Base-by-base conservation (phyloP, 2,888 invertebrate species). In the Epinotia bilunana region DNA sequence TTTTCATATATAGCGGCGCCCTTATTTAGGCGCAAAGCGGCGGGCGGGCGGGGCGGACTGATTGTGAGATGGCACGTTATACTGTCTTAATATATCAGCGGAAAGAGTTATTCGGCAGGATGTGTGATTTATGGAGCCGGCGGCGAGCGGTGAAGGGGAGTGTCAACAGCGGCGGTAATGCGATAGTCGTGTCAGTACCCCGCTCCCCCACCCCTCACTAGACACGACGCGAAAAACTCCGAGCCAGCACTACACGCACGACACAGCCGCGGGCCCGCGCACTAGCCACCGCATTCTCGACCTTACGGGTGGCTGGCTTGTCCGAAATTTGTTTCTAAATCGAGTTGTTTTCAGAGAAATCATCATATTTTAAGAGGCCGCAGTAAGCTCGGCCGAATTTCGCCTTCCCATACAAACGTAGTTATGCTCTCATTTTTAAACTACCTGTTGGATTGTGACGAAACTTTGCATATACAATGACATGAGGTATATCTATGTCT, bases 101-200 rank as follows among this genome's bases (percentile, higher is more conserved):
- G 20, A 74, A 69, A 69, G 74, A 69, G 74, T 74, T 74, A 69
- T 74, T 74, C 70, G 70, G 69, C 64, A 58, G 53, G 33, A 67
- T 53, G 65, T 70, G 74, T 71, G 74, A 73, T 73, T 73, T 68
- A 73, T 73, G 70, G 64, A 63, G 23, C 74, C 49, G 72, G 28
- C 43, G 71, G 72, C 72, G 65, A 18, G 18, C 63, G 58, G 55
- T 49, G 63, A 58, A 70, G 70, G 70, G 70, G 70, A 53, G 60
- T 71, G 74, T 74, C 74, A 74, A 70, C 74, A 74, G 60, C 74
- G 70, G 46, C 74, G 60, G 70, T 74, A 74, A 74, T 74, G 74
- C 70, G 70, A 65, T 71, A 71, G 74, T 71, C 74, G 74, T 74
- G 74, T 74, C 70, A 60, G 46, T 58, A 69, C 57, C 55, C 62